Conservation (phyloP, 2,888 invertebrate genomes). For the Sesamia inferens region DNA sequence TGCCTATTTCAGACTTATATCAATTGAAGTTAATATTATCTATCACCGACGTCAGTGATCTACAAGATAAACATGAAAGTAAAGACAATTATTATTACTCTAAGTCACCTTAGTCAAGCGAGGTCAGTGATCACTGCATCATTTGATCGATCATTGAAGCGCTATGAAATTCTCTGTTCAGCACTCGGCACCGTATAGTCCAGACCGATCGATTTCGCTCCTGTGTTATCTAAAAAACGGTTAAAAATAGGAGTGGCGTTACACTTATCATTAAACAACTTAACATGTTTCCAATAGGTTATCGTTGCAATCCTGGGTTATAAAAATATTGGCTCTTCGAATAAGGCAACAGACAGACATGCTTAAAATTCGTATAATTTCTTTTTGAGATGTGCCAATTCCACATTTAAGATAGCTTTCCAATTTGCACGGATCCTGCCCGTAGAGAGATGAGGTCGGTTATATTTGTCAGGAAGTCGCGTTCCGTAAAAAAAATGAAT, state of each 20-base stretch:
- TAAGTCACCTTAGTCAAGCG: not conserved
- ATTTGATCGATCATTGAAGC: slow-evolving; percentile 2
- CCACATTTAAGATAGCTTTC: slow-evolving; percentile 1
- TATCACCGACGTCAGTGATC: not conserved
- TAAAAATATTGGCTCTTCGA: slow-evolving; percentile 33
- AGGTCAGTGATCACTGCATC: slow-evolving; percentile 1
- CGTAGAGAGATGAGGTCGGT: slow-evolving; percentile 9
- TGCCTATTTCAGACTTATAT: not conserved
- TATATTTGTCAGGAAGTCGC: slow-evolving; percentile 38
- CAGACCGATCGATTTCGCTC: slow-evolving; percentile 32
- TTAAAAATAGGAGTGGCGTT: slow-evolving; percentile 45
- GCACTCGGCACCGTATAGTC: slow-evolving; percentile 9
- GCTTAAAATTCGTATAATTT: not conserved
- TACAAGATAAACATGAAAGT: not conserved
- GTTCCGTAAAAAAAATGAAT: slow-evolving; percentile 54
- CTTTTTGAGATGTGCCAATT: slow-evolving; percentile 1
- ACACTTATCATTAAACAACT: slow-evolving; percentile 40
- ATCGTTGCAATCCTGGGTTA: slow-evolving; percentile 27
- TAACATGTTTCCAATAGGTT: slow-evolving; percentile 40
- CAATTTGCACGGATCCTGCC: slow-evolving; percentile 19
- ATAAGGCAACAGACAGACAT: not conserved
- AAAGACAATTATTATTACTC: not conserved
- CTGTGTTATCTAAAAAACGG: slow-evolving; percentile 44
- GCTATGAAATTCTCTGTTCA: slow-evolving; percentile 5
- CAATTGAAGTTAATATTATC: not conserved